These are phyloP conservation scores for Mormoops blainvillei DNA, from an alignment of 2,113 vertebrate genomes.

Conservation along the genomic window DNA sequence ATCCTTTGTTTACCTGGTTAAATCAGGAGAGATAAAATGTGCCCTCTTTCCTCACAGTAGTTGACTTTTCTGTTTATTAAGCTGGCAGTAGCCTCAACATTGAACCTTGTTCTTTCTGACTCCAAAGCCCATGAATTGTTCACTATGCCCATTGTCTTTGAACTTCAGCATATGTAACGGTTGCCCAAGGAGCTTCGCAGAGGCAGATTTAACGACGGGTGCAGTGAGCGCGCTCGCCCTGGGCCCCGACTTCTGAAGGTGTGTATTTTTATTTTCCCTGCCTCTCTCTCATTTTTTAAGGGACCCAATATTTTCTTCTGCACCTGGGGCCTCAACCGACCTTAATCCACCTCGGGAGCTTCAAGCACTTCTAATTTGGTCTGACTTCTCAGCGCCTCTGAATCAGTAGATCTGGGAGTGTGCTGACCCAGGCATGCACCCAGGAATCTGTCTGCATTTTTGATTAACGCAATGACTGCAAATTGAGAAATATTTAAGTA, in stretches of 20 bases:
- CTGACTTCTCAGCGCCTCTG: not conserved
- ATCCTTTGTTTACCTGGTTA: slow-evolving; percentile 37
- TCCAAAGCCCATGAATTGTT: not conserved
- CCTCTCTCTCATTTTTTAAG: no score
- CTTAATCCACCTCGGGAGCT: no score
- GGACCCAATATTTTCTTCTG: no score
- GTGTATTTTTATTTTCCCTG: no score
- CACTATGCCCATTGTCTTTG: not conserved
- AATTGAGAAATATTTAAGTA: not conserved
- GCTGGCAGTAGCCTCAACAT: not conserved
- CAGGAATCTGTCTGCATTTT: not conserved
- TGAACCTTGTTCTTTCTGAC: not conserved
- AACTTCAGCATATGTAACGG: not conserved
- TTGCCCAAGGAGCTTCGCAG: no score
- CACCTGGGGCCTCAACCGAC: no score
- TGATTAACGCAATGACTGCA: not conserved
- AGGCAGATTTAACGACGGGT: no score
- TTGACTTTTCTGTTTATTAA: not conserved
- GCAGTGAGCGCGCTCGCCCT: no score
- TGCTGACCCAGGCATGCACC: not conserved
- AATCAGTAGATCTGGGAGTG: not conserved
- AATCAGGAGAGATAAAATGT: slow-evolving; percentile 25
- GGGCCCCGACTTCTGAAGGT: no score
- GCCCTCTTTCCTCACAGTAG: not conserved
- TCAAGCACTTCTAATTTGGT: not conserved